Evolutionary conservation across 2,113 vertebrate species (phyloP).

Genomic region (Marmota monax): DNA sequence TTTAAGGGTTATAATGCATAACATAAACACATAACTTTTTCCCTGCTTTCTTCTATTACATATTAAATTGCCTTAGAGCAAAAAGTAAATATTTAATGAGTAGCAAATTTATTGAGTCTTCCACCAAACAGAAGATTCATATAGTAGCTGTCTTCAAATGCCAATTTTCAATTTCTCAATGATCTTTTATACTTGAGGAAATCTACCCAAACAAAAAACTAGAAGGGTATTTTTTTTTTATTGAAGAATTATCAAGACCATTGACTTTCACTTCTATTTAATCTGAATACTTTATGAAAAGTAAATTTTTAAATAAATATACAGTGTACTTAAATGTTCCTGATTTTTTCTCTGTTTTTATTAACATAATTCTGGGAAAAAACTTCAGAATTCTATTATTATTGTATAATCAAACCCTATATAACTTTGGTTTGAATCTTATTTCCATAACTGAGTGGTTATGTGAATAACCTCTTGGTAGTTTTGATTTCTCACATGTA

Average conservation of each 20-base stretch:
- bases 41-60: conserved; percentile 48
- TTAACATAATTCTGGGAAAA: background rate
- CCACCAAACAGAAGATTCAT: background rate
- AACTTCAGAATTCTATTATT: background rate
- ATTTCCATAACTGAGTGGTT: background rate
- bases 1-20: conserved; percentile 60
- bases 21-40: conserved; percentile 62
- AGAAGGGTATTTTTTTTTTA: background rate
- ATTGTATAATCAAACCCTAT: background rate
- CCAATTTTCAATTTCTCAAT: conserved; percentile 44
- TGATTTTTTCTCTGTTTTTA: background rate
- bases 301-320: background rate
- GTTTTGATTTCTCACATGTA: background rate
- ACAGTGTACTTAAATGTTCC: background rate
- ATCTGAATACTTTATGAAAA: background rate
- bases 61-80: conserved; percentile 63
- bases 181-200: conserved; percentile 10
- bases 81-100: conserved; percentile 75
- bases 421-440: background rate
- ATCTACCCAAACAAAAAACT: background rate
- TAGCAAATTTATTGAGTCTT: conserved; percentile 50
- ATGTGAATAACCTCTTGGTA: background rate
- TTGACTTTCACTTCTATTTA: background rate
- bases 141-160: conserved; percentile 12
- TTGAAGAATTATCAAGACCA: background rate